These are phyloP conservation scores for Gobiocypris rarus DNA, from an alignment of 2,113 vertebrate genomes.

Conservation along the genomic window DNA sequence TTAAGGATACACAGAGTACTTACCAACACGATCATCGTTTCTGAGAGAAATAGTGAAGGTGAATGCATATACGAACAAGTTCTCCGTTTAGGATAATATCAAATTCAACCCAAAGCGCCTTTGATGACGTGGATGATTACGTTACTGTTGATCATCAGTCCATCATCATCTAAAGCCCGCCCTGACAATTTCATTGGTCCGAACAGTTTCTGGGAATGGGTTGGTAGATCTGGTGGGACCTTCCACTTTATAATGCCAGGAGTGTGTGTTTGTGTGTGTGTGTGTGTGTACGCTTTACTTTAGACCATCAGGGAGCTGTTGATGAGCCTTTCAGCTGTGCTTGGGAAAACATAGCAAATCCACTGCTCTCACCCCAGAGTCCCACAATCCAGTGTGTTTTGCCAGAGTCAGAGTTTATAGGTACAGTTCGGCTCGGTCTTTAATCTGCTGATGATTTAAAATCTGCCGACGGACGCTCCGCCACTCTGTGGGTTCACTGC, in stretches of 20 bases:
- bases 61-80: too few relatives aligned
- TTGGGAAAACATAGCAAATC: conserved; percentile 45
- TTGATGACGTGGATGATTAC: too few relatives aligned
- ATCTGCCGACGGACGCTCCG: conserved; percentile 29
- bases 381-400: conserved; percentile 45
- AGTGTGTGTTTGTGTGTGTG: conserved; percentile 23
- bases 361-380: conserved; percentile 35
- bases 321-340: conserved; percentile 61
- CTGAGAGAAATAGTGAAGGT: too few relatives aligned
- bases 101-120: too few relatives aligned
- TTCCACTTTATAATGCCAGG: conserved; percentile 20
- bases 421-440: conserved; percentile 41
- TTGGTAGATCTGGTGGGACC: conserved; percentile 1
- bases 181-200: too few relatives aligned
- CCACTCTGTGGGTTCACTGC: conserved; percentile 8
- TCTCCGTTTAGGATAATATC: too few relatives aligned
- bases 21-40: too few relatives aligned
- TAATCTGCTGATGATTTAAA: conserved; percentile 56
- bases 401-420: conserved; percentile 39
- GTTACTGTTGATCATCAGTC: too few relatives aligned
- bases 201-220: conserved; percentile 31
- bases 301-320: conserved; percentile 19
- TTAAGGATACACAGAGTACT: too few relatives aligned
- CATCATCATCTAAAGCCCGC: too few relatives aligned
- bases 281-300: conserved; percentile 23